Base-by-base conservation (phyloP, 64 coral and sea anemone genomes). In the Acropora yongei region DNA sequence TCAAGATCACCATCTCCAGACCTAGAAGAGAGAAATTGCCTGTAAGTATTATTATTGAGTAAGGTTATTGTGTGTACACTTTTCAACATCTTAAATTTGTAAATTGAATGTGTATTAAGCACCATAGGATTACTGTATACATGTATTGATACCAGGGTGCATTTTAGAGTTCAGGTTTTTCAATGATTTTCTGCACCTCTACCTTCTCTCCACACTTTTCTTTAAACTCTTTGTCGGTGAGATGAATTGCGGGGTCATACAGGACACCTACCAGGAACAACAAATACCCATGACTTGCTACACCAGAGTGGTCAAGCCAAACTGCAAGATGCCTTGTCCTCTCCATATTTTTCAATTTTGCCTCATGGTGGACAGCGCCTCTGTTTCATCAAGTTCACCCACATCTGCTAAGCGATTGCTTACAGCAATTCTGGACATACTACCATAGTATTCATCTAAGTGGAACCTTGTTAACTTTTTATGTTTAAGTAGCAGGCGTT, bases 301-400 rank as follows among this genome's bases (percentile, higher is more conserved):
- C 30, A 1, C 77, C 49, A 18, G 87, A 67, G 49, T 89, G 87
- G 39, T 89, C 87, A 68, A 78, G 75, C 84, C 87, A 89, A 45
- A 82, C 40, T 0, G 82, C 16, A 17, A 58, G 73, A 63, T 90
- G 39, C 3, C 72, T 20, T 39, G 30, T 77, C 63, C 75, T 89
- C 18, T 90, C 77, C 68, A 44, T 69, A n/a, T 48, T 50, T 44
- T 90, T 80, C 8, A 90, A 41, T 7, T 63, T 75, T 8, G 66
- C 8, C 7, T 50, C 5, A 11, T 80, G 47, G 51, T 90, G 5
- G 1, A 81, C 88, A 9, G 39, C 7, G 6, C 3, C 13, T 48
- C 10, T 41, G 10, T 4, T 4, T 1, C 1, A 6, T 16, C 68
- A 4, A 71, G 3, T 58, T 90, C 78, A 10, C 81, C 40, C 1